These are phyloP conservation scores for Alexandromys fortis DNA, from an alignment of 2,113 vertebrate species.

Conservation along the genomic window DNA sequence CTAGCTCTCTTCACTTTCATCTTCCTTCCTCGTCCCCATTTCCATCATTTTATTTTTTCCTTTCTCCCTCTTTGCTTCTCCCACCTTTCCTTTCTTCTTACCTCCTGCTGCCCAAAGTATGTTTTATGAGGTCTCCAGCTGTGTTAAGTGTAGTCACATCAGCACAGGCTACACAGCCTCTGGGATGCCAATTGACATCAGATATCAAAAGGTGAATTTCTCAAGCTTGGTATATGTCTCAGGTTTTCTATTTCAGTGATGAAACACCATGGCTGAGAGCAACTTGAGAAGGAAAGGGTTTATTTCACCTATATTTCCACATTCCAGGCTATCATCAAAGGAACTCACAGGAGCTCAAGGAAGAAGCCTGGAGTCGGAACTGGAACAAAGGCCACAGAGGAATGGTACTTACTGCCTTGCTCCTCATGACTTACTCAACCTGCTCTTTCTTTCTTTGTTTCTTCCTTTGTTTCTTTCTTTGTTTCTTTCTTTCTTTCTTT, in stretches of 20 bases:
- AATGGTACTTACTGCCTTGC: neutral
- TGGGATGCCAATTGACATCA: neutral
- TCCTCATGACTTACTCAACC: neutral
- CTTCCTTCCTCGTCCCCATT: neutral
- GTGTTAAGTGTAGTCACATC: neutral
- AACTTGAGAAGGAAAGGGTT: neutral
- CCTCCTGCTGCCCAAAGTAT: neutral
- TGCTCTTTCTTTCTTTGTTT: neutral
- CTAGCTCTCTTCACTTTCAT: neutral
- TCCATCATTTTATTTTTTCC: neutral
- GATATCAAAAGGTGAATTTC: neutral
- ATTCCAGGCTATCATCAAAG: neutral
- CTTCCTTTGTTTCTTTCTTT: neutral
- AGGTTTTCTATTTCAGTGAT: neutral
- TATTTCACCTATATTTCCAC: neutral
- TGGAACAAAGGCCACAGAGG: neutral
- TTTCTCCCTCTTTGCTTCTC: neutral
- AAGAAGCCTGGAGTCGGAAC: neutral
- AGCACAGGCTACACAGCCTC: neutral
- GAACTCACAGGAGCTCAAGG: neutral
- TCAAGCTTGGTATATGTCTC: neutral
- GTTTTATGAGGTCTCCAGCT: neutral
- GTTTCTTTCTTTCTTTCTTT: rapidly evolving
- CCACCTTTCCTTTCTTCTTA: rapidly evolving
- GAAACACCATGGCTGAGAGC: neutral